phyloP scores from a whole-genome alignment of 1,140 invertebrate species.

The Drosophila kanapiae region DNA sequence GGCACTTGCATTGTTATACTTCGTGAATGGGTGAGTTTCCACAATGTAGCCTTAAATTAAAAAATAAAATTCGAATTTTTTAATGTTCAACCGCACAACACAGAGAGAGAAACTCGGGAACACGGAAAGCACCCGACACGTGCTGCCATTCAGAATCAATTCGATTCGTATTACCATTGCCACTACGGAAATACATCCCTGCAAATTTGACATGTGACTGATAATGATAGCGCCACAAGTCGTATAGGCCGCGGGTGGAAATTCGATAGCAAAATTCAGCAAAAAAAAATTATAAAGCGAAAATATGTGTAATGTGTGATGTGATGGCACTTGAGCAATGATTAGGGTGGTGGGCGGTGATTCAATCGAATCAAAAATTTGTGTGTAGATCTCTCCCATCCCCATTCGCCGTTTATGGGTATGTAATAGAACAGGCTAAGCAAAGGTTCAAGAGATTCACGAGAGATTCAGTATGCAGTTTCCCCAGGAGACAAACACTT shows the following conservation, averaged over 20 bases:
- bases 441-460: slow-evolving; percentile 3
- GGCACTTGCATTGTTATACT: not conserved
- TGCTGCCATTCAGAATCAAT: slow-evolving; percentile 80
- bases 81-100: slow-evolving; percentile 59
- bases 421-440: slow-evolving; percentile 4
- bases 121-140: slow-evolving; percentile 62
- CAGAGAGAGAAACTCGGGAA: slow-evolving; percentile 47
- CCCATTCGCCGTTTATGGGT: not conserved
- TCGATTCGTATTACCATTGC: slow-evolving; percentile 62
- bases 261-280: slow-evolving; percentile 61
- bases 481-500: slow-evolving; percentile 70
- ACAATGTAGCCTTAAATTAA: not conserved
- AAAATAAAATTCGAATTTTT: slow-evolving; percentile 44
- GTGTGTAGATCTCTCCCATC: slow-evolving; percentile 10
- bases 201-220: slow-evolving; percentile 44
- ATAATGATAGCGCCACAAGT: slow-evolving; percentile 39
- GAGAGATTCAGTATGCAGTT: slow-evolving; percentile 2
- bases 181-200: slow-evolving; percentile 13
- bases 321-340: slow-evolving; percentile 64
- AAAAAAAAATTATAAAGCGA: slow-evolving; percentile 58
- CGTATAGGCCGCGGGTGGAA: slow-evolving; percentile 31
- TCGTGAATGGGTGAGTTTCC: not conserved
- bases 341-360: slow-evolving; percentile 62
- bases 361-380: slow-evolving; percentile 55
- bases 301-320: slow-evolving; percentile 76